Evolutionary conservation across 23 tunicate species (phyloP).

Genomic region (Halocynthia aurantium): DNA sequence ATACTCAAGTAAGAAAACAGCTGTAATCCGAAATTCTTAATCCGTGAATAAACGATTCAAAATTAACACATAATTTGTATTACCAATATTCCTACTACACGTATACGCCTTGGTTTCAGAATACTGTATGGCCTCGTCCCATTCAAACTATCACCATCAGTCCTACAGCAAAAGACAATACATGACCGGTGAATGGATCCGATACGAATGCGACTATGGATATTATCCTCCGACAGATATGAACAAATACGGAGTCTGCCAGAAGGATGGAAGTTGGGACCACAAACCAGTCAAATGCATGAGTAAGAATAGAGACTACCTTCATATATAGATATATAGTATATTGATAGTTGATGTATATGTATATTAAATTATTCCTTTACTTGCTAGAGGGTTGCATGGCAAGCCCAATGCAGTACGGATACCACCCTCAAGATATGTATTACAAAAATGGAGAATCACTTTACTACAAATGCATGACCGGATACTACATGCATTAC

Average conservation of each 20-base stretch:
- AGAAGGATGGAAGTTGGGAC: conserved; percentile 12
- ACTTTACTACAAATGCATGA: conserved; percentile 10
- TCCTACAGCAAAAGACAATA: conserved; percentile 5
- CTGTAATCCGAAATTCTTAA: too few relatives aligned
- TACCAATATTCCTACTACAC: too few relatives aligned
- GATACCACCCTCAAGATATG: conserved; percentile 11
- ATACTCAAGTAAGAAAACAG: too few relatives aligned
- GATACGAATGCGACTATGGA: conserved; percentile 15
- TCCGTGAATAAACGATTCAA: too few relatives aligned
- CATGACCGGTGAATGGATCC: conserved; percentile 18
- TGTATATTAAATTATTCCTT: neutral
- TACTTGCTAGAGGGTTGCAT: conserved; percentile 1
- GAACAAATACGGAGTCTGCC: conserved; percentile 5
- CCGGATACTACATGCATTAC: conserved; percentile 11
- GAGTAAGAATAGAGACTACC: neutral
- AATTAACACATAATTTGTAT: too few relatives aligned
- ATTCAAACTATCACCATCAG: neutral
- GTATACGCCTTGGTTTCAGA: neutral
- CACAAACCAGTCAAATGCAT: conserved; percentile 19
- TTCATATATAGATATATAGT: too few relatives aligned
- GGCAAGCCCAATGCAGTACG: neutral
- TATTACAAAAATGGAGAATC: conserved; percentile 16
- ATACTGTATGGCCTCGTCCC: conserved; percentile 6
- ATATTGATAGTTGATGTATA: too few relatives aligned
- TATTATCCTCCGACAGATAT: conserved; percentile 12